Evolutionary conservation across 2,888 invertebrate genomes (phyloP).

Genomic region (Ophion ventricosus): DNA sequence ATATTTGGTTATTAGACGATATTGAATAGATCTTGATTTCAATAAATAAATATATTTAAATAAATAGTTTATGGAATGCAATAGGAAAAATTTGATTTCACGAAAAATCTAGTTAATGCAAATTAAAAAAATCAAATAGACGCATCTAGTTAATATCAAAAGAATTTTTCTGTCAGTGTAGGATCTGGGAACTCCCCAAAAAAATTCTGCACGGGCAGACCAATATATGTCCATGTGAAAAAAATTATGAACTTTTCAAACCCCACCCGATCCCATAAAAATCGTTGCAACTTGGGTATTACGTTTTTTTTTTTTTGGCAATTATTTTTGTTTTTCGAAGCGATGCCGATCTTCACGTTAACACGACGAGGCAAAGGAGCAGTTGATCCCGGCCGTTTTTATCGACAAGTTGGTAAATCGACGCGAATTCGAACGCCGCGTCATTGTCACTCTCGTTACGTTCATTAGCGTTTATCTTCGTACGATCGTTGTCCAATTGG

Average conservation of each 20-base stretch:
- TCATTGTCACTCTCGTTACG: constrained; percentile 29
- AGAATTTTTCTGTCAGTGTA: too few species aligned
- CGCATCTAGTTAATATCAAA: too few species aligned
- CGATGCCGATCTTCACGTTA: constrained; percentile 20
- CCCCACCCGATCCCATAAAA: background rate
- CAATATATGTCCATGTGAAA: too few species aligned
- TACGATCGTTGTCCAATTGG: background rate
- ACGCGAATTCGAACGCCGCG: constrained; percentile 31
- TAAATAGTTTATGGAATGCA: too few species aligned
- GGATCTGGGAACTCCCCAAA: too few species aligned
- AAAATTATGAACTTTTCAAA: background rate
- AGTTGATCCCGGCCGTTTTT: constrained; percentile 39
- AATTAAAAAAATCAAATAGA: too few species aligned
- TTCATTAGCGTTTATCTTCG: constrained; percentile 1
- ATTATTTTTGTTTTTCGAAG: background rate
- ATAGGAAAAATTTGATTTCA: too few species aligned
- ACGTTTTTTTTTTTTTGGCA: constrained; percentile 13
- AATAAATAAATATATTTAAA: too few species aligned
- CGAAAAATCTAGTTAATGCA: too few species aligned
- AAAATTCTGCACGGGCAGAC: too few species aligned
- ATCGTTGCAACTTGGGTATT: background rate
- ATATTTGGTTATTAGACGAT: too few species aligned
- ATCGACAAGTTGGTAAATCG: constrained; percentile 38
- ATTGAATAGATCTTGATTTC: too few species aligned
- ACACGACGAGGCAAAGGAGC: constrained; percentile 10